Evolutionary conservation across 2,797 vertebrate genomes (phyloP).

Genomic region (Lacerta bilineata): DNA sequence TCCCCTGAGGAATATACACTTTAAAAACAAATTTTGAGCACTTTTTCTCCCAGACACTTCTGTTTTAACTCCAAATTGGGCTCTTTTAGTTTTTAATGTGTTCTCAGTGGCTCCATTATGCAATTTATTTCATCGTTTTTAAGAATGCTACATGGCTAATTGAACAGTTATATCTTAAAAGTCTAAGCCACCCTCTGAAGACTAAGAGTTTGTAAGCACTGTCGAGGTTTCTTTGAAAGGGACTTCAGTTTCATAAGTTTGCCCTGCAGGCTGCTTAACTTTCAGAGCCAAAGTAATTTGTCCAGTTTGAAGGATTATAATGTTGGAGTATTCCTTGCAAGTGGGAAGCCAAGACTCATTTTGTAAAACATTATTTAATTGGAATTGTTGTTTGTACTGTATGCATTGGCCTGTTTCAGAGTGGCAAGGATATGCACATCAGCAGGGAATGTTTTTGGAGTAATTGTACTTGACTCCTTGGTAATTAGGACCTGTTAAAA

Average conservation of each 20-base stretch:
- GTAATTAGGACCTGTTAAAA: background rate
- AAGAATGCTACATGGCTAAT: slow-evolving; percentile 20
- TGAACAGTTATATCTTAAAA: slow-evolving; percentile 24
- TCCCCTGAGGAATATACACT: slow-evolving; percentile 1
- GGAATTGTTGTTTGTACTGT: background rate
- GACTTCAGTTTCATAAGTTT: slow-evolving; percentile 8
- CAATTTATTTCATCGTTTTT: slow-evolving; percentile 14
- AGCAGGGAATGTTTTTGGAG: background rate
- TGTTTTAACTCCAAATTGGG: background rate
- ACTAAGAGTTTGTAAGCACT: slow-evolving; percentile 6
- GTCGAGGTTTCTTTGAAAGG: slow-evolving; percentile 15
- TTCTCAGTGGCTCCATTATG: slow-evolving; percentile 3
- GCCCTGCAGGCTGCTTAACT: slow-evolving; percentile 4
- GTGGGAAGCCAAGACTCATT: slow-evolving; percentile 9
- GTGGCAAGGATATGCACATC: background rate
- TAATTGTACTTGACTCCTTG: background rate
- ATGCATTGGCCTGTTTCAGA: background rate
- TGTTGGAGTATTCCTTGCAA: slow-evolving; percentile 12
- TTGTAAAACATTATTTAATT: slow-evolving; percentile 14
- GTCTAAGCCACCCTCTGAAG: slow-evolving; percentile 11
- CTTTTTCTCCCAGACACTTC: background rate
- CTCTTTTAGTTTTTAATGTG: background rate
- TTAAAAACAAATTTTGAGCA: slow-evolving; percentile 1
- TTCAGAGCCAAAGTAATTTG: slow-evolving; percentile 24
- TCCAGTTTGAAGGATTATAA: slow-evolving; percentile 29